Evolutionary conservation across 2,113 vertebrate genomes (phyloP).

Genomic region (Lepidothrix coronata): DNA sequence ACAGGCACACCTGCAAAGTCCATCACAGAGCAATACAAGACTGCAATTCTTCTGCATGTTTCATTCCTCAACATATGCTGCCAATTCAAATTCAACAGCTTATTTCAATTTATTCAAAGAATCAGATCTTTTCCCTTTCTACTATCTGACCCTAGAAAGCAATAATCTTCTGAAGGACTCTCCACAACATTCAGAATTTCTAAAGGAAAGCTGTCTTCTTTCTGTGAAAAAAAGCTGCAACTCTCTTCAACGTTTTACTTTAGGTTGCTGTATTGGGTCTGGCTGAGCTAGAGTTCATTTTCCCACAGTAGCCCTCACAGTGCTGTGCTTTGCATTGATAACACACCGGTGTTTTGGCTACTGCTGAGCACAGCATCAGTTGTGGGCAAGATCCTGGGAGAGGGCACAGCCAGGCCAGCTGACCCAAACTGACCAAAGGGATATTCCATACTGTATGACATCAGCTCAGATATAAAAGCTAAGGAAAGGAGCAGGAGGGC

Average conservation of each 20-base stretch:
- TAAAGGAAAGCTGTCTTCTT: background rate
- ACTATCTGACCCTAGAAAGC: constrained; percentile 17
- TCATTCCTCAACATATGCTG: background rate
- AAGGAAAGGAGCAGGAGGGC: too few species aligned
- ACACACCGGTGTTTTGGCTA: too few species aligned
- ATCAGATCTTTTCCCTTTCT: background rate
- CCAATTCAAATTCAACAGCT: constrained; percentile 13
- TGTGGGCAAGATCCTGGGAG: too few species aligned
- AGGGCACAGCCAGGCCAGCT: too few species aligned
- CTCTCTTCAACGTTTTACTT: constrained; percentile 17
- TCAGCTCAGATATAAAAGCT: too few species aligned
- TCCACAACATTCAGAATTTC: background rate
- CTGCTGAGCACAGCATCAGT: too few species aligned
- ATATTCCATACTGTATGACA: too few species aligned
- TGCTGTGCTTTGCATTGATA: too few species aligned
- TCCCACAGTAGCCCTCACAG: too few species aligned
- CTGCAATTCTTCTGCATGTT: background rate
- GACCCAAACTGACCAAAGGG: too few species aligned
- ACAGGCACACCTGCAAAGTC: background rate
- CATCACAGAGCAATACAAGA: background rate
- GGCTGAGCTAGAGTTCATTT: too few species aligned
- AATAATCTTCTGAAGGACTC: background rate
- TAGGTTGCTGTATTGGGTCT: background rate
- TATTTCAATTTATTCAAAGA: background rate
- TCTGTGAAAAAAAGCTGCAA: background rate